These are phyloP conservation scores for Hedya salicella DNA, from an alignment of 2,888 invertebrate species.

Conservation along the genomic window DNA sequence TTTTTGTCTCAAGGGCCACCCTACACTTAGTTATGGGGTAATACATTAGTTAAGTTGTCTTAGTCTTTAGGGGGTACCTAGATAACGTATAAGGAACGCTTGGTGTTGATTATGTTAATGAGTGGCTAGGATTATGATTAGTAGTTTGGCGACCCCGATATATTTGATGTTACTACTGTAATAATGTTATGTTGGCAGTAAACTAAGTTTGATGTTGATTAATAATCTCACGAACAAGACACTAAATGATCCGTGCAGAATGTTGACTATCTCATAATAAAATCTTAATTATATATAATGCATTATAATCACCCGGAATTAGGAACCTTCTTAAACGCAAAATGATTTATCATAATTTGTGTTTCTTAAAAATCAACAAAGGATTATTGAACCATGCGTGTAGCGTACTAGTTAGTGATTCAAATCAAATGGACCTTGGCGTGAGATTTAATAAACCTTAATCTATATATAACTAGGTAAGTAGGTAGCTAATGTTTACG, in stretches of 20 bases:
- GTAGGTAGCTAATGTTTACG: conserved; percentile 35
- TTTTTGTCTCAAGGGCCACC: too few relatives aligned
- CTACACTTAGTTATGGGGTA: too few relatives aligned
- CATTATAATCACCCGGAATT: conserved; percentile 24
- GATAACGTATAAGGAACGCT: too few relatives aligned
- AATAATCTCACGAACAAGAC: conserved; percentile 2
- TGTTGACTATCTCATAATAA: conserved; percentile 8
- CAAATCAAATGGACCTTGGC: conserved; percentile 33
- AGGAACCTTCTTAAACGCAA: conserved; percentile 13
- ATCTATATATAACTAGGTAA: conserved; percentile 38
- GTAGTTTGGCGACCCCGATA: too few relatives aligned
- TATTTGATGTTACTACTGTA: background rate
- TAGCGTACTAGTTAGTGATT: conserved; percentile 8
- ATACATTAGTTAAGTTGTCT: too few relatives aligned
- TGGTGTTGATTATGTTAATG: too few relatives aligned
- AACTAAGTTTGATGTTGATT: conserved; percentile 14
- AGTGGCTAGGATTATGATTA: too few relatives aligned
- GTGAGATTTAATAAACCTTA: conserved; percentile 35
- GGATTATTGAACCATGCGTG: conserved; percentile 29
- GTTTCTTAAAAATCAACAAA: conserved; percentile 33
- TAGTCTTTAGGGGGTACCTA: too few relatives aligned
- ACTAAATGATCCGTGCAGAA: conserved; percentile 1
- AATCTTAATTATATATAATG: conserved; percentile 19
- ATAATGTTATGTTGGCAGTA: background rate
- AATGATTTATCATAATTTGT: conserved; percentile 35